These are phyloP conservation scores for Acrocera orbiculus DNA, from an alignment of 2,888 invertebrate species.

Conservation along the genomic window DNA sequence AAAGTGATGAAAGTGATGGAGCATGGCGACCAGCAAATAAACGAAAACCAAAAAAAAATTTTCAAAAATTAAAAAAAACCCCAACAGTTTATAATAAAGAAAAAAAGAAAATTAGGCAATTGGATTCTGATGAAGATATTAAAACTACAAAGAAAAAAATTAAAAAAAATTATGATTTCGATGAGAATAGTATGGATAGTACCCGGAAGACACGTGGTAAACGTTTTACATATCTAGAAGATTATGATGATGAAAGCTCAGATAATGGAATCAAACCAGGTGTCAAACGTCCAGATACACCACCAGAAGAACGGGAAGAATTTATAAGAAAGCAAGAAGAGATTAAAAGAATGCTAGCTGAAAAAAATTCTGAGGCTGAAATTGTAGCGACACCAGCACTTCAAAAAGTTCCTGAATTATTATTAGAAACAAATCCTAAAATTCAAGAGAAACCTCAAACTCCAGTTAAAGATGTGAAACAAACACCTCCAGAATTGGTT, in stretches of 20 bases:
- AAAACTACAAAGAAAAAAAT: slow-evolving; percentile 45
- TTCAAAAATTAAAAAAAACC: too few species aligned
- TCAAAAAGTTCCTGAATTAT: neutral
- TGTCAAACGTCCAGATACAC: slow-evolving; percentile 30
- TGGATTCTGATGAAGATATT: slow-evolving; percentile 25
- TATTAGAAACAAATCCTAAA: slow-evolving; percentile 4
- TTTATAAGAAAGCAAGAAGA: slow-evolving; percentile 31
- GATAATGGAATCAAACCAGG: slow-evolving; percentile 31
- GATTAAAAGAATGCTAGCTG: slow-evolving; percentile 31
- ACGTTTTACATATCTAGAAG: slow-evolving; percentile 28
- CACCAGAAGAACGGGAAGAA: slow-evolving; percentile 31
- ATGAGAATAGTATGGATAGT: slow-evolving; percentile 21
- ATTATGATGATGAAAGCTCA: slow-evolving; percentile 30
- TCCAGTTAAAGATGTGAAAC: slow-evolving; percentile 5
- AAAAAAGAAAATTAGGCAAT: slow-evolving; percentile 20
- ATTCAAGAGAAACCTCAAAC: slow-evolving; percentile 1
- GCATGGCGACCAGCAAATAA: slow-evolving; percentile 28
- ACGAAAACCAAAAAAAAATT: too few species aligned
- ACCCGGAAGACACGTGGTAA: slow-evolving; percentile 23
- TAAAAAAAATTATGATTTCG: slow-evolving; percentile 50
- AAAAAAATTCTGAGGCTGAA: slow-evolving; percentile 30
- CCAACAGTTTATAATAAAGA: too few species aligned
- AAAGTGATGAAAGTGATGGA: slow-evolving; percentile 27
- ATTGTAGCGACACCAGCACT: slow-evolving; percentile 20
- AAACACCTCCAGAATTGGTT: too few species aligned